Evolutionary conservation across 2,113 vertebrate genomes (phyloP).

Genomic region (Atlantisia rogersi): DNA sequence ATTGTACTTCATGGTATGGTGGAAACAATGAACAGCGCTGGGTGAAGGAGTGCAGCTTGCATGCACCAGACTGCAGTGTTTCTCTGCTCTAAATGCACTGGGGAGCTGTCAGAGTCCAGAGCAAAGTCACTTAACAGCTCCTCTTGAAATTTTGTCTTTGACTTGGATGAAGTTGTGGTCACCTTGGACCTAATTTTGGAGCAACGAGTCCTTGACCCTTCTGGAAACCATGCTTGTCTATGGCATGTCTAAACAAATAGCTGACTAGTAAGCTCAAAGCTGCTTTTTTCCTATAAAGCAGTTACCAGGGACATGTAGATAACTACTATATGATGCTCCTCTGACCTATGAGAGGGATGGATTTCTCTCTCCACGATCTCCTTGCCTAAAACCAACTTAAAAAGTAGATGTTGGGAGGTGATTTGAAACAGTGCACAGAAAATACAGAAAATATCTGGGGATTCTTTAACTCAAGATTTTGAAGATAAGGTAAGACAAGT

Average conservation of each 20-base stretch:
- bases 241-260: not conserved
- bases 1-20: slow-evolving; percentile 38
- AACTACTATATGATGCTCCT: not conserved
- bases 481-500: not conserved
- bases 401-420: not conserved
- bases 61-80: not conserved
- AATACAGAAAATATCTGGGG: not conserved
- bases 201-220: not conserved
- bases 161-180: not conserved
- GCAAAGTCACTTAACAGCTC: not conserved
- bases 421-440: not conserved
- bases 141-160: not conserved
- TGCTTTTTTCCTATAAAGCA: not conserved
- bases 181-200: not conserved
- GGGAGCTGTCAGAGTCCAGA: not conserved
- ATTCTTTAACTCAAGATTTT: not conserved
- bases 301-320: not conserved
- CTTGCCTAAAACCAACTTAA: not conserved
- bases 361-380: not conserved
- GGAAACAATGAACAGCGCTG: not conserved
- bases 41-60: not conserved
- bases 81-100: not conserved
- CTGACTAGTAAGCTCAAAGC: not conserved
- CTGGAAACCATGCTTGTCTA: not conserved
- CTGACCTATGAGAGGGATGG: not conserved